phyloP scores from a whole-genome alignment of 1,140 invertebrate species.

The Procambarus virginalis region DNA sequence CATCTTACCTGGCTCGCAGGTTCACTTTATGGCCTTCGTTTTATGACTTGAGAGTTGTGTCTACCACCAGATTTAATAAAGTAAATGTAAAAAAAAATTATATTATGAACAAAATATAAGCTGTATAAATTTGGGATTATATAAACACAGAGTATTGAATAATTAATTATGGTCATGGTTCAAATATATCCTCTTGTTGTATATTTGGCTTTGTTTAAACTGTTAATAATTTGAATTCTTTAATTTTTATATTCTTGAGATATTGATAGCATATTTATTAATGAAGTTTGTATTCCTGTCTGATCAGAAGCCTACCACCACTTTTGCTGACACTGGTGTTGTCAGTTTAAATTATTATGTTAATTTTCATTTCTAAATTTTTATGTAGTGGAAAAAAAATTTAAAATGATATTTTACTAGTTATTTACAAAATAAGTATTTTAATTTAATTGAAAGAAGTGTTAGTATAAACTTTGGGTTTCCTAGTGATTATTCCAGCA shows the following conservation, averaged over 20 bases:
- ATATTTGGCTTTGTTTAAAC: not conserved
- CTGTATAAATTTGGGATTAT: not conserved
- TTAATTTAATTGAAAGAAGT: too few species aligned
- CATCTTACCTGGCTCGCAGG: not conserved
- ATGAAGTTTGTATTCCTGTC: not conserved
- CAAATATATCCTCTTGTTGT: not conserved
- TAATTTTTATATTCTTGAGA: conserved; percentile 5
- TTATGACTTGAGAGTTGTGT: not conserved
- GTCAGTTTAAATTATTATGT: too few species aligned
- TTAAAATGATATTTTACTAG: too few species aligned
- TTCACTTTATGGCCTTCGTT: not conserved
- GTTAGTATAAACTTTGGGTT: too few species aligned
- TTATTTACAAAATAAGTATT: too few species aligned
- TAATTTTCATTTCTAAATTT: too few species aligned
- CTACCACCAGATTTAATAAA: not conserved
- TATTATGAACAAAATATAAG: not conserved
- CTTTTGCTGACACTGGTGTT: too few species aligned
- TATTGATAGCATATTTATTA: not conserved
- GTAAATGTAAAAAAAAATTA: not conserved
- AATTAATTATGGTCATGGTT: not conserved
- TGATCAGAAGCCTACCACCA: too few species aligned
- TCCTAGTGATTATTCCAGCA: too few species aligned
- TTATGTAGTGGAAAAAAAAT: too few species aligned
- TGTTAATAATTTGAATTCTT: not conserved
- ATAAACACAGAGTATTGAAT: not conserved